Conservation (phyloP, 2,888 invertebrate genomes). For the Callosobruchus maculatus region DNA sequence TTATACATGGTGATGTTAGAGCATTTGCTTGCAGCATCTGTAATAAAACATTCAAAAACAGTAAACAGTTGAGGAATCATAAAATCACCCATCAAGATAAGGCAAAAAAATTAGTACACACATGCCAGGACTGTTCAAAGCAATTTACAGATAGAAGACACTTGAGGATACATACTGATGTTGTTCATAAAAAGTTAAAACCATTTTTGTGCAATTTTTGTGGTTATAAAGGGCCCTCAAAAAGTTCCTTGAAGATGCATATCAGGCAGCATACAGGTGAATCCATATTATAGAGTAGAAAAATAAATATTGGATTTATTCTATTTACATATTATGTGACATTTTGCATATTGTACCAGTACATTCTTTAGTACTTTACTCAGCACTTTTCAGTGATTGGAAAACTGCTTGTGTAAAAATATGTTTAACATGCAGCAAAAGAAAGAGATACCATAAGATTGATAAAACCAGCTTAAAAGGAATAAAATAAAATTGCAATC, state of each 20-base stretch:
- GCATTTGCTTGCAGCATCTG: constrained; percentile 59
- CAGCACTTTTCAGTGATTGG: too few relatives aligned
- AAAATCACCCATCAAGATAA: constrained; percentile 58
- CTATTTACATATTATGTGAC: too few relatives aligned
- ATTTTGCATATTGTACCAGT: too few relatives aligned
- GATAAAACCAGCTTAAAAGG: too few relatives aligned
- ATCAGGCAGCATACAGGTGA: constrained; percentile 68
- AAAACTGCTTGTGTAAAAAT: too few relatives aligned
- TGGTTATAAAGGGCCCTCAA: constrained; percentile 63
- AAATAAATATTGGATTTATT: too few relatives aligned
- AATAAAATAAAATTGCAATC: too few relatives aligned
- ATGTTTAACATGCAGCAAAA: too few relatives aligned
- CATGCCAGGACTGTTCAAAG: constrained; percentile 60
- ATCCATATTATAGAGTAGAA: constrained; percentile 25
- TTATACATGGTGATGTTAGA: constrained; percentile 67
- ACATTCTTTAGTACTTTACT: too few relatives aligned
- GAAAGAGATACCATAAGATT: too few relatives aligned
- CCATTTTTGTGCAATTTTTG: constrained; percentile 67
- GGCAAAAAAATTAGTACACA: constrained; percentile 30
- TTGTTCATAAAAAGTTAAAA: constrained; percentile 65
- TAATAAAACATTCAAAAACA: constrained; percentile 74
- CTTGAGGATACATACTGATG: constrained; percentile 55
- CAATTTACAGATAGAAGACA: constrained; percentile 55
- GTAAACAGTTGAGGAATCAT: constrained; percentile 76
- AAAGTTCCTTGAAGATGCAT: constrained; percentile 64